phyloP scores from a whole-genome alignment of 2,888 invertebrate species.

The Idaea dimidiata region DNA sequence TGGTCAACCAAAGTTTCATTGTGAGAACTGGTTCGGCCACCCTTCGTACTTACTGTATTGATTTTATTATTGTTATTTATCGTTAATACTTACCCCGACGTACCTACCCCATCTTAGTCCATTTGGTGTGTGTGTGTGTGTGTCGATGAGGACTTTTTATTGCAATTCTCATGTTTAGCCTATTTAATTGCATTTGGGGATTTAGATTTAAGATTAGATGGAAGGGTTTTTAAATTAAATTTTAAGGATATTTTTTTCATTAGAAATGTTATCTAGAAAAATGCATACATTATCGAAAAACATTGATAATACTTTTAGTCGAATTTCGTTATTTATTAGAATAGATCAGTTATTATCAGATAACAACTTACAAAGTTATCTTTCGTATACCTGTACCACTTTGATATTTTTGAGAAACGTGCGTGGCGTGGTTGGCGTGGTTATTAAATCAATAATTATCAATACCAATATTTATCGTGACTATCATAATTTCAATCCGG shows the following conservation, averaged over 20 bases:
- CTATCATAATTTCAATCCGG: no score
- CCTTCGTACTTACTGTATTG: conserved; percentile 35
- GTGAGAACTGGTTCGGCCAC: conserved; percentile 32
- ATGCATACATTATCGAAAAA: no score
- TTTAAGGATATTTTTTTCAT: not conserved
- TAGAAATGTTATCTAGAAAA: not conserved
- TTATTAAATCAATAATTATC: no score
- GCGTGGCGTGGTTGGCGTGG: no score
- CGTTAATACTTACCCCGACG: conserved; percentile 25
- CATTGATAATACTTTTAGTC: no score
- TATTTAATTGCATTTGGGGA: conserved; percentile 6
- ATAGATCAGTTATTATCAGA: no score
- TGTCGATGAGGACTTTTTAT: not conserved
- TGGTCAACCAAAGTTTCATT: conserved; percentile 19
- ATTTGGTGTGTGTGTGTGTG: not conserved
- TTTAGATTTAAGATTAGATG: not conserved
- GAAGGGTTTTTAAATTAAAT: not conserved
- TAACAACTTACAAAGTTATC: no score
- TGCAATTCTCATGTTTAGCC: not conserved
- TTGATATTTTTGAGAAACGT: no score
- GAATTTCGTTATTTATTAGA: no score
- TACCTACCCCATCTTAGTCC: conserved; percentile 5
- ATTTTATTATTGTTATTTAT: conserved; percentile 41
- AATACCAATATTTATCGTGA: no score
- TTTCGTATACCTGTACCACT: no score